phyloP scores from a whole-genome alignment of 2,888 invertebrate genomes.

The Aleiodes alternator region DNA sequence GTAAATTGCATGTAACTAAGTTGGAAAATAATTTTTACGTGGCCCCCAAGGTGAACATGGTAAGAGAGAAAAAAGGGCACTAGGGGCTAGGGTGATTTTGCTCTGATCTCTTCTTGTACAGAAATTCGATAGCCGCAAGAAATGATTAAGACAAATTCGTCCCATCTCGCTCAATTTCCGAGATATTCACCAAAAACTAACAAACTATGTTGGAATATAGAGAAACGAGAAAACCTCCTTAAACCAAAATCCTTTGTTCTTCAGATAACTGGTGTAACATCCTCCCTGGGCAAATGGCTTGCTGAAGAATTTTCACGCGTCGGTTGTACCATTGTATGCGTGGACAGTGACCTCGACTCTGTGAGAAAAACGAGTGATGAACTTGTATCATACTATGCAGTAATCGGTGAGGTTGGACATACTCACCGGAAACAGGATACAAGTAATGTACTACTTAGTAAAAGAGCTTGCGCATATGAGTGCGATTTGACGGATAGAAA shows the following conservation, averaged over 20 bases:
- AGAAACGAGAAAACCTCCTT: too few species aligned
- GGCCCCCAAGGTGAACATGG: too few species aligned
- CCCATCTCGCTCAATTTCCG: too few species aligned
- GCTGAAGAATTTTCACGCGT: slow-evolving; percentile 66
- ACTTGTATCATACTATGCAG: slow-evolving; percentile 55
- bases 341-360: slow-evolving; percentile 60
- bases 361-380: slow-evolving; percentile 55
- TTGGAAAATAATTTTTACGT: too few species aligned
- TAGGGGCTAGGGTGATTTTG: too few species aligned
- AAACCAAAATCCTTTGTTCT: background rate
- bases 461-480: slow-evolving; percentile 59
- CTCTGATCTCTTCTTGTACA: too few species aligned
- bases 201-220: too few species aligned
- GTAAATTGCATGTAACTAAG: too few species aligned
- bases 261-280: slow-evolving; percentile 66
- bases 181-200: too few species aligned
- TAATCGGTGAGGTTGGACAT: slow-evolving; percentile 55
- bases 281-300: slow-evolving; percentile 64
- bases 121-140: too few species aligned
- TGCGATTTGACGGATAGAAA: slow-evolving; percentile 65
- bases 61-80: too few species aligned
- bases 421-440: slow-evolving; percentile 56
- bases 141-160: too few species aligned
- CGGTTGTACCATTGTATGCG: slow-evolving; percentile 68
- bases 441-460: slow-evolving; percentile 6